These are phyloP conservation scores for Podarcis raffonei DNA, from an alignment of 2,113 vertebrate species.

Conservation along the genomic window DNA sequence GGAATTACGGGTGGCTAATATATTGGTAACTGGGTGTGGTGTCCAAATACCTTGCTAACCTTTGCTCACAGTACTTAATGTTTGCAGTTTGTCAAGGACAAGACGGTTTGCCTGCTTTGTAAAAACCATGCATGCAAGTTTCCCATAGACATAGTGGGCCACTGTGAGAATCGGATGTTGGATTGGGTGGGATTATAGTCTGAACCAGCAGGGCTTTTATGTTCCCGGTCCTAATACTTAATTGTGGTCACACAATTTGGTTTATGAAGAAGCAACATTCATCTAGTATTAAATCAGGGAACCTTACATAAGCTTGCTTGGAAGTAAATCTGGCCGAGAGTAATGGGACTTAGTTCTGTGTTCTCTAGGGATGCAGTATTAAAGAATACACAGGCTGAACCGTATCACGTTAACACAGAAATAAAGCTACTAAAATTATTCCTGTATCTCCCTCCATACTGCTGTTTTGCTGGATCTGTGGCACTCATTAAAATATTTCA, in stretches of 20 bases:
- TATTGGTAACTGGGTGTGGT: conserved; percentile 30
- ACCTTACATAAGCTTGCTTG: not conserved
- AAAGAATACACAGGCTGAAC: not conserved
- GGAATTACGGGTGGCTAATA: conserved; percentile 22
- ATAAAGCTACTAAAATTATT: not conserved
- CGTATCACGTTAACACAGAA: not conserved
- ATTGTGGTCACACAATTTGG: not conserved
- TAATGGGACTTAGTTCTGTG: not conserved
- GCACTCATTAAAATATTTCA: not conserved
- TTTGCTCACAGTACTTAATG: conserved; percentile 44
- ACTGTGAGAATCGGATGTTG: too few species aligned
- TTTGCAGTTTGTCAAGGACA: conserved; percentile 48
- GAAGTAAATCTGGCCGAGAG: not conserved
- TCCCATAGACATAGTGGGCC: too few species aligned
- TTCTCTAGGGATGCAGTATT: not conserved
- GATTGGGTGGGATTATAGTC: too few species aligned
- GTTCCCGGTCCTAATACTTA: not conserved
- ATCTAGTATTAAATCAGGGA: not conserved
- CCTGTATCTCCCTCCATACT: not conserved
- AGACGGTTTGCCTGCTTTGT: not conserved
- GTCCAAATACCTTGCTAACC: conserved; percentile 17
- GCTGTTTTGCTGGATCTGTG: not conserved
- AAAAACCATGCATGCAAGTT: not conserved
- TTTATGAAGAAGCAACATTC: conserved; percentile 13
- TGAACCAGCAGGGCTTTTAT: not conserved